A percentile compares a stretch with the other conserved stretches of the same genome.
Evolutionary conservation across 2,888 invertebrate genomes (phyloP).

Genomic region (Cybosia mesomella): DNA sequence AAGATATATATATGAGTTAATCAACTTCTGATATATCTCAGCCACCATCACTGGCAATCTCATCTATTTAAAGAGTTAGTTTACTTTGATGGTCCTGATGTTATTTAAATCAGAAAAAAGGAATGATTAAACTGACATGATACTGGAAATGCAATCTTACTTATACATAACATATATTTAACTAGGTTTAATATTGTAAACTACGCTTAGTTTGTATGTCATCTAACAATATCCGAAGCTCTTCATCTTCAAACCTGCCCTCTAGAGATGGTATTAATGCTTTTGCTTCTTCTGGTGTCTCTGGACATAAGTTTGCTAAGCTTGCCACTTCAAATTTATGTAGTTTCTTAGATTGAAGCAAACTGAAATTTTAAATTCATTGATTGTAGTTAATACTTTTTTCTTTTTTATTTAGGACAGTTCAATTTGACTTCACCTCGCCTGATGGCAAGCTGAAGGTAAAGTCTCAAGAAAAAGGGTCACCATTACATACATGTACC

Average conservation of each 20-base stretch:
- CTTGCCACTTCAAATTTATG: constrained; percentile 99
- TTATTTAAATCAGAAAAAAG: too few species aligned
- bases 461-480: too few species aligned
- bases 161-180: not conserved
- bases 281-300: constrained; percentile 99
- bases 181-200: constrained; percentile 94
- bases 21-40: too few species aligned
- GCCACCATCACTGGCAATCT: too few species aligned
- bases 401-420: too few species aligned
- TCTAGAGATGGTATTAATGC: constrained; percentile 98
- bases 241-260: constrained; percentile 99
- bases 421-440: too few species aligned
- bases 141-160: not conserved
- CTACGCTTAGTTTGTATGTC: constrained; percentile 99
- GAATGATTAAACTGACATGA: too few species aligned
- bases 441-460: too few species aligned
- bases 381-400: not conserved
- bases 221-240: constrained; percentile 97
- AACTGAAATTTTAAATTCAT: constrained; percentile 84
- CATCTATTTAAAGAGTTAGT: too few species aligned
- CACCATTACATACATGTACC: too few species aligned
- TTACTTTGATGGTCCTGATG: too few species aligned
- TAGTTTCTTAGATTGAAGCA: constrained; percentile 96
- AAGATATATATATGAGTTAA: too few species aligned
- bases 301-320: constrained; percentile 99